Base-by-base conservation (phyloP, 2,888 invertebrate genomes). In the Drepanosiphum platanoidis region DNA sequence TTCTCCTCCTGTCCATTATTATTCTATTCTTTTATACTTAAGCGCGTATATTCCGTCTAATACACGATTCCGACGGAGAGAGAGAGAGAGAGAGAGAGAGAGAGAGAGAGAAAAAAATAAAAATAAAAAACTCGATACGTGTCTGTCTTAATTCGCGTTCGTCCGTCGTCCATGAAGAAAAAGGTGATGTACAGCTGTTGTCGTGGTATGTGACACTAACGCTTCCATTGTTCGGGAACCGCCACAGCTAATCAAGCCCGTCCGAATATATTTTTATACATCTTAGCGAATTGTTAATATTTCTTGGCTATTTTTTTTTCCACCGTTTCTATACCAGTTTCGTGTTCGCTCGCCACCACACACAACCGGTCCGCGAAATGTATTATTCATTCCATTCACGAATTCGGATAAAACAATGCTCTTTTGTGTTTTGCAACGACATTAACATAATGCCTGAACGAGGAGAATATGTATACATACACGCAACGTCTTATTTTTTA, bases 131-230 rank as follows among this genome's bases (percentile, higher is more conserved):
- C 58, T 39, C 61, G 8, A 84, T 77, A 84, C 74, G 84, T 83
- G 83, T 83, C 83, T 1, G 66, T 84, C 84, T 84, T 77, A 77
- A 84, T 84, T 84, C 84, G 52, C 75, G 84, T 75, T 46, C 27
- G 61, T 68, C 84, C 22, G 68, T 74, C 75, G 75, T 75, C 32
- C 52, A 27, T 46, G 39, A 75, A 84, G 46, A 77, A 77, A 84
- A 77, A 84, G 75, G 84, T 77, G 84, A 84, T 84, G 84, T 84
- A 84, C 84, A 84, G 84, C 84, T 84, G 84, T 84, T 84, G 66
- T 77, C 66, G 74, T 68, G 84, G 84, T 75, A 84, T 84, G 84
- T 84, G 84, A 84, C 84, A 84, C 68, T 84, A 84, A 84, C 84
- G 84, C 84, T 66, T 84, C 84, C 84, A 84, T 84, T 84, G 84